A percentile compares a stretch with the other conserved stretches of the same genome.
These are phyloP conservation scores for Liolophura sinensis DNA, from an alignment of 1,140 invertebrate genomes.

Conservation along the genomic window DNA sequence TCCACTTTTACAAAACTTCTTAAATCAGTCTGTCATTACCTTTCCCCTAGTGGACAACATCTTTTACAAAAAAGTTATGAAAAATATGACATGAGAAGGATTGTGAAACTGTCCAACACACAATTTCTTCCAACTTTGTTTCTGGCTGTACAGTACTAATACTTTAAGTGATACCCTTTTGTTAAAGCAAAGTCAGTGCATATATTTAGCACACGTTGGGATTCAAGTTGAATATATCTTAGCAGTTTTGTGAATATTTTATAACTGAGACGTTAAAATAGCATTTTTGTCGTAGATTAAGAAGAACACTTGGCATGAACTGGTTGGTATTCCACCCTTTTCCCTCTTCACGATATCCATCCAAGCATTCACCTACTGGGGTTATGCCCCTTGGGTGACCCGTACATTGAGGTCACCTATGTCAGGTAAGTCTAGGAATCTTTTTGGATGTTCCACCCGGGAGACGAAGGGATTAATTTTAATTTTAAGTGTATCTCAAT, in stretches of 20 bases:
- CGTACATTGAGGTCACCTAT: conserved; percentile 47
- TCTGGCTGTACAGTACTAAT: too few species aligned
- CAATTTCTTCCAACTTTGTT: too few species aligned
- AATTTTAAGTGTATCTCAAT: too few species aligned
- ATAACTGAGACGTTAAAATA: neutral
- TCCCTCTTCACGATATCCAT: conserved; percentile 57
- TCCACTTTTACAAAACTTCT: too few species aligned
- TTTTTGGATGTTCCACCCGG: neutral
- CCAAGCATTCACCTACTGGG: conserved; percentile 83
- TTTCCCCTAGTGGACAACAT: too few species aligned
- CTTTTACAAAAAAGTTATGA: too few species aligned
- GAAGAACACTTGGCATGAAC: conserved; percentile 22
- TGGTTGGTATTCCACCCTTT: conserved; percentile 28
- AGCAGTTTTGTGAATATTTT: conserved; percentile 2
- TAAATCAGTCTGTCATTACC: too few species aligned
- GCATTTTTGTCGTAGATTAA: conserved; percentile 28
- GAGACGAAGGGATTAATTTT: too few species aligned
- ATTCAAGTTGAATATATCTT: neutral
- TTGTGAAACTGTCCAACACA: too few species aligned
- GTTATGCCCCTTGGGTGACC: conserved; percentile 67
- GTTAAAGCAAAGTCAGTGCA: too few species aligned
- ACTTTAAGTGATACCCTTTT: too few species aligned
- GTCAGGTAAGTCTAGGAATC: conserved; percentile 39
- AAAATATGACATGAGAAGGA: too few species aligned
- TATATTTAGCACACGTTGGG: neutral